A percentile compares a stretch with the other conserved stretches of the same genome.
These are phyloP conservation scores for Drosophila cognata DNA, from an alignment of 2,888 invertebrate species.

Conservation along the genomic window DNA sequence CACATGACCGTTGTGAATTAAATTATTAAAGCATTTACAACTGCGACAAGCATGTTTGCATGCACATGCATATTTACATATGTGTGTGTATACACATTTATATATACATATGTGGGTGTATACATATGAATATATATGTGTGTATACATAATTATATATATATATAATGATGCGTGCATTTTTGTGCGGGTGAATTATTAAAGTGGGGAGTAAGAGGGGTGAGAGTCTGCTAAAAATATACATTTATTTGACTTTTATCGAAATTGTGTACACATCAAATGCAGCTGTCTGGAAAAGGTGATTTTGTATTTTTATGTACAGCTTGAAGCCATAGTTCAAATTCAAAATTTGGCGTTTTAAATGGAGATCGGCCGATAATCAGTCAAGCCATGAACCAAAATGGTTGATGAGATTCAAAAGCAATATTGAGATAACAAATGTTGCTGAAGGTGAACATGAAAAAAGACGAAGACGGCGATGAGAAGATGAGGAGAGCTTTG, in stretches of 20 bases:
- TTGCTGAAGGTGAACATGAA: not conserved
- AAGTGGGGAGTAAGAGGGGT: not conserved
- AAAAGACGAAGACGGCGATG: not conserved
- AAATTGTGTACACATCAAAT: not conserved
- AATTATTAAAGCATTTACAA: slow-evolving; percentile 2
- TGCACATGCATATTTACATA: not conserved
- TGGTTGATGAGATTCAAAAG: not conserved
- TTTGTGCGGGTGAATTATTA: not conserved
- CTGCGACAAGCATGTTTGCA: not conserved
- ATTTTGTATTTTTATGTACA: not conserved
- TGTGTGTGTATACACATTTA: too few species aligned
- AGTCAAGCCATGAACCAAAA: not conserved
- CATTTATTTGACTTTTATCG: not conserved
- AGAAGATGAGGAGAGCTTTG: not conserved
- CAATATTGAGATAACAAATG: not conserved
- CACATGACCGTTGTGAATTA: not conserved
- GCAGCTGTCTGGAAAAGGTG: not conserved
- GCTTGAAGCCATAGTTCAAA: not conserved
- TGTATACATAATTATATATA: not conserved
- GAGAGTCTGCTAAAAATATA: not conserved
- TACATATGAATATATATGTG: too few species aligned
- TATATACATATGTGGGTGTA: too few species aligned
- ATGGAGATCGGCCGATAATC: not conserved
- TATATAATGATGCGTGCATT: not conserved
- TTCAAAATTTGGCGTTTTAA: not conserved